Evolutionary conservation across 2,888 invertebrate species (phyloP), one percentile per base, ranked within the genome.

Genomic region (Dendrolimus pini): DNA sequence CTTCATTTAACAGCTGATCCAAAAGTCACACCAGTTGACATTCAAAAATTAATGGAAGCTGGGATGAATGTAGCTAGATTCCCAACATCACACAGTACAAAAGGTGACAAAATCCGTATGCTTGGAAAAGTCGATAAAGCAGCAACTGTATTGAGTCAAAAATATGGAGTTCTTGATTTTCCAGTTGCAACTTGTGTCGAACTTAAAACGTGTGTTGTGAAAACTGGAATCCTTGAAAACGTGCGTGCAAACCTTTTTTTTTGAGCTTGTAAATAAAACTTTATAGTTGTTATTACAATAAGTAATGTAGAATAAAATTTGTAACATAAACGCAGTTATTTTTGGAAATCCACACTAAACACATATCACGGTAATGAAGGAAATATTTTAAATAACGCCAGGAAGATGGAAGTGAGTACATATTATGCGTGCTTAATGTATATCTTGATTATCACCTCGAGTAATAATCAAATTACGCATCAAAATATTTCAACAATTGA

Each of bases 181-280:
- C 94, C 96, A 0, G 89, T 97, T 7, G 96, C 95, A 3, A 94
- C 97, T 66, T 96, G 96, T 58, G 82, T 97, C 56, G 96, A 97
- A 72, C 94, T 97, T 0, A 96, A 95, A 75, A 96, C 96, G 6
- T 95, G 96, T 2, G 95, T 96, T 81, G 96, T 97, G 64, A 92
- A 95, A 70, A 97, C 96, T 55, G 97, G 83, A 0, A 57, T 80
- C 13, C 56, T 83, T 13, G 66, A 75, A 66, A 60, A 67, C 63
- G 80, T 78, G 60, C 9, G 55, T 10, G 12, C 9, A 10, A 47
- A 47, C 6, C 47, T 10, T 10, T 12, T 9, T 8, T 3, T 9
- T 60, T 14, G 7, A 47, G n/a, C 10, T 55, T 57, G 30, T 41
- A 30, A 30, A 30, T 30, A 30, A 30, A 30, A 30, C 3, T 30